phyloP scores from a whole-genome alignment of 2,797 vertebrate species.

The Coccyzus lansbergi region DNA sequence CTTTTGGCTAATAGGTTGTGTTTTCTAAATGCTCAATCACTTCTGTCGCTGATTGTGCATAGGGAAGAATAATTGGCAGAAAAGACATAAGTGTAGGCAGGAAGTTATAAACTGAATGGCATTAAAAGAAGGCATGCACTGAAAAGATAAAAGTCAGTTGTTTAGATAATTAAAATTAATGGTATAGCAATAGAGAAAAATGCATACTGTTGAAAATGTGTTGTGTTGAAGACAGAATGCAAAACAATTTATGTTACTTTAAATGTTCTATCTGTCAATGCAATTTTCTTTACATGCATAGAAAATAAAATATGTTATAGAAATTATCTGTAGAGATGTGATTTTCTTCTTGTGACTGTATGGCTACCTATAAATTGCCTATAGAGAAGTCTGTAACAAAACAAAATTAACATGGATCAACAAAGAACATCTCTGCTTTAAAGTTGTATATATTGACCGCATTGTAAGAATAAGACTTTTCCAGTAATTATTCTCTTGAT shows the following conservation, averaged over 20 bases:
- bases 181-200: neutral
- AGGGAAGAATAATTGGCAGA: slow-evolving; percentile 23
- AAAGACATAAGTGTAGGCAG: slow-evolving; percentile 1
- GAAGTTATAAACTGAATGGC: neutral
- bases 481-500: neutral
- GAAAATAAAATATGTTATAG: neutral
- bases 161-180: slow-evolving; percentile 32
- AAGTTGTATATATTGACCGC: neutral
- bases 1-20: neutral
- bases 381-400: neutral
- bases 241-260: neutral
- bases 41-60: neutral
- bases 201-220: neutral
- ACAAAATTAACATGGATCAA: neutral
- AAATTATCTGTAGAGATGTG: neutral
- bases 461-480: neutral
- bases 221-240: neutral
- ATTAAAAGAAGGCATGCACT: neutral
- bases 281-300: neutral
- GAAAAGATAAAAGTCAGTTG: neutral
- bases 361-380: neutral
- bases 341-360: neutral
- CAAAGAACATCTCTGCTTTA: neutral
- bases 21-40: neutral
- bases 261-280: neutral